Base-by-base conservation (phyloP, 1,140 invertebrate genomes). In the Heterodera carotae region DNA sequence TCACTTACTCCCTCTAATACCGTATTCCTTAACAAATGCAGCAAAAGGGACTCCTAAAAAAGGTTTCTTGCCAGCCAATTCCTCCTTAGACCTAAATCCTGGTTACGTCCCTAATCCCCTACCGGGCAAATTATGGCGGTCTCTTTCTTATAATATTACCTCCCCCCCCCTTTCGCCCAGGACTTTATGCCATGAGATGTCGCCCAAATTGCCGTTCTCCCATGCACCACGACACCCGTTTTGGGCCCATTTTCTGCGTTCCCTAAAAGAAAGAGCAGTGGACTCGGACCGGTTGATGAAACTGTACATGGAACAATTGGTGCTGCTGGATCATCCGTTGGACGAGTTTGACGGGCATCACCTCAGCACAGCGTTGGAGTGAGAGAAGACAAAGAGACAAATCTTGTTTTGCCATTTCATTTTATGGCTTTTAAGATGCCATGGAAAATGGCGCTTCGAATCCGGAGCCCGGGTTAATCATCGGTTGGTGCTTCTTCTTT, bases 221-320 rank as follows among this genome's bases (percentile, higher is more conserved):
- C 27, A 29, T 25, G 34, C 27, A 1, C 6, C 72, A 74, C 66
- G 31, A 29, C 33, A 66, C 25, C 62, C 62, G 15, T 66, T 74
- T 25, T 74, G 72, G 72, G n/a, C 59, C 15, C 15, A n/a, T n/a
- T 74, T 74, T 62, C 34, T 64, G 36, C 31, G 34, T 64, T 56
- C 12, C 31, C 15, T 74, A 0, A 1, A 2, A 12, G 56, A 64
- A n/a, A 33, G 33, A 2, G 22, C 3, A 22, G 25, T 10, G 27
- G 29, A 64, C 59, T 18, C 25, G 22, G 59, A 62, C 10, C n/a
- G 25, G 64, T 33, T 62, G 34, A 27, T 74, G 39, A 8, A 62
- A 34, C 22, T 74, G 36, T 64, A 56, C 64, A 74, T 74, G 72
- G 72, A 74, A 34, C 72, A 74, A 25, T 7, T 74, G 10, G 72